These are phyloP conservation scores for Rana temporaria DNA, from an alignment of 2,113 vertebrate species.

Conservation along the genomic window DNA sequence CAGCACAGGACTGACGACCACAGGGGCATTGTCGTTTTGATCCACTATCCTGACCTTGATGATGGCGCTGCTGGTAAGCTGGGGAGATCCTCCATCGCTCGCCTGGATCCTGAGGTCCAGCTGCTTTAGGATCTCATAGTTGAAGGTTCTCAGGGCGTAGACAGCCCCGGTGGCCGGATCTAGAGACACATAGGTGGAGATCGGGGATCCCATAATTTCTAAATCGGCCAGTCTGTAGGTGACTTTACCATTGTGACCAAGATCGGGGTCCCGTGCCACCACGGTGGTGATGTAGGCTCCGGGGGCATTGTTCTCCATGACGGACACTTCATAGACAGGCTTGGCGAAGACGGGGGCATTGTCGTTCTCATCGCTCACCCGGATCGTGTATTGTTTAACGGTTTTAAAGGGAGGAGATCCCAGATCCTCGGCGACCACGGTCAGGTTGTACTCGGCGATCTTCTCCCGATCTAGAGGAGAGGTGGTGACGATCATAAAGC, in stretches of 20 bases:
- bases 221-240: constrained; percentile 85
- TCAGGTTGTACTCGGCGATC: constrained; percentile 90
- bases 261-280: constrained; percentile 81
- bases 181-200: constrained; percentile 90
- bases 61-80: constrained; percentile 86
- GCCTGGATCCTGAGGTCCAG: constrained; percentile 88
- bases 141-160: constrained; percentile 91
- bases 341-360: constrained; percentile 84
- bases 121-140: constrained; percentile 88
- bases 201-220: constrained; percentile 78
- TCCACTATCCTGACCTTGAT: constrained; percentile 89
- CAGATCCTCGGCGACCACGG: constrained; percentile 90
- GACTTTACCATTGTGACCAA: constrained; percentile 86
- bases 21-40: constrained; percentile 91
- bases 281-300: constrained; percentile 87
- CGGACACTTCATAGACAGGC: constrained; percentile 82
- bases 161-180: constrained; percentile 89
- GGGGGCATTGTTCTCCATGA: constrained; percentile 87
- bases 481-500: constrained; percentile 90
- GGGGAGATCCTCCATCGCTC: constrained; percentile 87
- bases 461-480: constrained; percentile 83
- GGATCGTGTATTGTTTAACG: constrained; percentile 80
- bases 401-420: constrained; percentile 85
- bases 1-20: constrained; percentile 82
- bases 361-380: constrained; percentile 90